These are phyloP conservation scores for Gallinago undulata DNA, from an alignment of 2,113 vertebrate genomes.

Conservation along the genomic window DNA sequence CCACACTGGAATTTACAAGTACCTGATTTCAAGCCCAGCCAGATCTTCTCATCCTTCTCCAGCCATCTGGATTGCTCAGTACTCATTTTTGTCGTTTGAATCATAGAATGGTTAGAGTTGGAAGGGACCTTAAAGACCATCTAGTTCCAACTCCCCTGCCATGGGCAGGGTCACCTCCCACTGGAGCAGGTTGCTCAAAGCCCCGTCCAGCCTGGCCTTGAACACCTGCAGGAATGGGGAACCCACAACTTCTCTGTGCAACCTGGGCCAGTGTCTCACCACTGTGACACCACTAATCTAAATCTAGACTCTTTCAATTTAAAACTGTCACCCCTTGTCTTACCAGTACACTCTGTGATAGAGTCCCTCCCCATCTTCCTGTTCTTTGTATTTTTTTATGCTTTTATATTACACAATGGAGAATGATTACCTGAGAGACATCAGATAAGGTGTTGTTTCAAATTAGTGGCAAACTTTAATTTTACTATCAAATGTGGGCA, in stretches of 20 bases:
- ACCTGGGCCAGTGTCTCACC: background rate
- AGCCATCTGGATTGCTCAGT: background rate
- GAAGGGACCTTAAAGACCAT: background rate
- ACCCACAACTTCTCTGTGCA: background rate
- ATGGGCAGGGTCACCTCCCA: background rate
- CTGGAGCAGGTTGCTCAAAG: background rate
- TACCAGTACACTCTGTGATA: background rate
- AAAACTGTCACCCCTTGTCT: background rate
- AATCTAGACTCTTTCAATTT: background rate
- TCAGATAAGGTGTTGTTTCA: background rate
- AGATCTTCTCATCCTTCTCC: background rate
- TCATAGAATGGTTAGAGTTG: background rate
- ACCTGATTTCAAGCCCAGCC: background rate
- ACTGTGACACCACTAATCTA: background rate
- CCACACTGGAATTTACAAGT: background rate
- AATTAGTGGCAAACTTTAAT: background rate
- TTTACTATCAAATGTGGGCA: background rate
- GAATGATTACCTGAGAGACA: background rate
- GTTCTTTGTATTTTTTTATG: background rate
- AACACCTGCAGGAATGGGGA: background rate
- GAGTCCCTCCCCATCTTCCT: background rate
- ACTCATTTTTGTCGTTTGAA: background rate
- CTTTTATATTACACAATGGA: background rate
- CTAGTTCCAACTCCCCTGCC: background rate
- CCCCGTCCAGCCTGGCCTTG: background rate